These are phyloP conservation scores for Chelonoidis abingdonii DNA, from an alignment of 2,113 vertebrate species.

Conservation along the genomic window DNA sequence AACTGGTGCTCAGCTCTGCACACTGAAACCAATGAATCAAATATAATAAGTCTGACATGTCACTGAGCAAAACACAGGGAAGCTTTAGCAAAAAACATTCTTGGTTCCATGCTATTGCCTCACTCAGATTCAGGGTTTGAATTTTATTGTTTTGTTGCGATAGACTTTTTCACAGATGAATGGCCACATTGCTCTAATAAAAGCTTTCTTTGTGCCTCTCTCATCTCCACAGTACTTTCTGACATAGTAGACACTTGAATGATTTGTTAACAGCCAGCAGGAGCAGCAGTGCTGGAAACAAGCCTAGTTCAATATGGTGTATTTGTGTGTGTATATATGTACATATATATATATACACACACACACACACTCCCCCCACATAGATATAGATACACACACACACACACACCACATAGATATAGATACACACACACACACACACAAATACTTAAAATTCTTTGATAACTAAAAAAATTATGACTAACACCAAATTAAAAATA, in stretches of 20 bases:
- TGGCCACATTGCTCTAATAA: slow-evolving; percentile 30
- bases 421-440: background rate
- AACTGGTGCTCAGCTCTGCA: slow-evolving; percentile 42
- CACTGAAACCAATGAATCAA: slow-evolving; percentile 66
- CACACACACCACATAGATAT: too few species aligned
- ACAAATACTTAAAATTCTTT: background rate
- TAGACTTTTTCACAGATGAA: slow-evolving; percentile 64
- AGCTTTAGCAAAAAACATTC: slow-evolving; percentile 26
- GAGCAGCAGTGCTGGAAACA: background rate
- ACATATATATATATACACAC: too few species aligned
- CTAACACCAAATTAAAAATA: background rate
- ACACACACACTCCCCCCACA: too few species aligned
- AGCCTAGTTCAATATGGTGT: too few species aligned
- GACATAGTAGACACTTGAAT: background rate
- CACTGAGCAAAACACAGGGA: slow-evolving; percentile 53
- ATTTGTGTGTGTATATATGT: background rate
- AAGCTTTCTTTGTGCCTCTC: slow-evolving; percentile 15
- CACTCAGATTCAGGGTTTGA: background rate
- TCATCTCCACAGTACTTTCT: slow-evolving; percentile 20
- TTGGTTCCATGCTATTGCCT: slow-evolving; percentile 45
- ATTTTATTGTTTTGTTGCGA: slow-evolving; percentile 67
- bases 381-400: too few species aligned
- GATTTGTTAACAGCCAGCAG: background rate
- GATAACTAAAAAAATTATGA: background rate
- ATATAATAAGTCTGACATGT: slow-evolving; percentile 60